phyloP scores from a whole-genome alignment of 1,140 invertebrate species.

The Penaeus vannamei region DNA sequence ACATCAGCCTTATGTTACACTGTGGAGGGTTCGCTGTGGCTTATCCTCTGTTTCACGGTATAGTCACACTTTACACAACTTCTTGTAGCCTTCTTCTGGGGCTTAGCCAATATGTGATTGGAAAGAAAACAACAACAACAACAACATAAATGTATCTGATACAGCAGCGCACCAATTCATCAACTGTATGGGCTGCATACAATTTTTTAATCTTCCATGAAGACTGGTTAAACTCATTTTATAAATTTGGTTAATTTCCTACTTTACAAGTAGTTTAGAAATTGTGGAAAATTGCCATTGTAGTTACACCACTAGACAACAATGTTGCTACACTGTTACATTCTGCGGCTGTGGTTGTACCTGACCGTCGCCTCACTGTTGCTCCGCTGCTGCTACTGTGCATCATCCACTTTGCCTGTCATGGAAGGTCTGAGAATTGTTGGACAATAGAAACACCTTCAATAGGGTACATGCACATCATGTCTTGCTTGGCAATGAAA shows the following conservation, averaged over 20 bases:
- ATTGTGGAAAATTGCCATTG: conserved; percentile 50
- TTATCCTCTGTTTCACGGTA: conserved; percentile 40
- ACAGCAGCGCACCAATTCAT: not conserved
- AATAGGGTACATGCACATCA: conserved; percentile 40
- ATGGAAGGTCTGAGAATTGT: conserved; percentile 41
- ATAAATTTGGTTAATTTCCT: conserved; percentile 23
- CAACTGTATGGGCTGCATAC: conserved; percentile 1
- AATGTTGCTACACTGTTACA: conserved; percentile 50
- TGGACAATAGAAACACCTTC: not conserved
- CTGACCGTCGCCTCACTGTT: conserved; percentile 32
- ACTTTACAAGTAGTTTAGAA: conserved; percentile 39
- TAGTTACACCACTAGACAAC: conserved; percentile 48
- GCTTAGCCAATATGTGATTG: conserved; percentile 31
- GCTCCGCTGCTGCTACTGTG: conserved; percentile 5
- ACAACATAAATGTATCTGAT: not conserved
- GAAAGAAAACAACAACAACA: too few relatives aligned
- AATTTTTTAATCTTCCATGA: conserved; percentile 36
- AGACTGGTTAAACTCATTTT: not conserved
- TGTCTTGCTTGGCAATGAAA: conserved; percentile 39
- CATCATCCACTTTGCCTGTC: conserved; percentile 43
- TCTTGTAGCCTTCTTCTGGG: conserved; percentile 36
- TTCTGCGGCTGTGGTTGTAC: conserved; percentile 40
- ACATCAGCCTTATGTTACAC: conserved; percentile 60
- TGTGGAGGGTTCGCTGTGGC: conserved; percentile 61
- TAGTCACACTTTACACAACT: conserved; percentile 49